Percentiles rank a stretch among this genome's conserved stretches.
These are phyloP conservation scores for Heloderma charlesbogerti DNA, from an alignment of 2,113 vertebrate species.

Conservation along the genomic window DNA sequence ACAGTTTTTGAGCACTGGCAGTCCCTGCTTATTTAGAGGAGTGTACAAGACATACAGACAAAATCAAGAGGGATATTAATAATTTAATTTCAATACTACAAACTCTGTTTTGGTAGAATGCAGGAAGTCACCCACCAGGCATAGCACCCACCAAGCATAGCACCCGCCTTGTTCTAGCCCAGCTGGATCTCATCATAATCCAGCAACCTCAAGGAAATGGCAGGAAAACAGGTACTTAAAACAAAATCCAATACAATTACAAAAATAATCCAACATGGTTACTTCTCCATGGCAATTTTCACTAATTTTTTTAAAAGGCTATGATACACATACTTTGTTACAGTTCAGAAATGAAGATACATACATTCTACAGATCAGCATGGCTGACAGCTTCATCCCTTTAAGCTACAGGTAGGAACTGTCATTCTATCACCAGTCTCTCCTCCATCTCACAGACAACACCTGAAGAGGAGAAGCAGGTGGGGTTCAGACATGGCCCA, in stretches of 20 bases:
- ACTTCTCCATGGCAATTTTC: slow-evolving; percentile 22
- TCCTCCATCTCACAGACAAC: neutral
- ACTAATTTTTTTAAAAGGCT: slow-evolving; percentile 16
- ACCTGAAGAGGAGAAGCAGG: neutral
- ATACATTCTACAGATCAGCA: slow-evolving; percentile 21
- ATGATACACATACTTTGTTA: slow-evolving; percentile 35
- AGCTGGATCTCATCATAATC: neutral
- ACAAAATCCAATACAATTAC: slow-evolving; percentile 18
- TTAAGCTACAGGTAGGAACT: neutral
- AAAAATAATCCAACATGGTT: slow-evolving; percentile 41
- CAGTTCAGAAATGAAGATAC: slow-evolving; percentile 15
- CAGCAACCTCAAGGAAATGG: neutral
- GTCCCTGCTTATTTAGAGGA: neutral
- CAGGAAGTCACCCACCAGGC: neutral
- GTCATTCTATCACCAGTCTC: neutral
- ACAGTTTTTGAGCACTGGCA: neutral
- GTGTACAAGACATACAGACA: neutral
- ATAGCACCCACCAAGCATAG: no score
- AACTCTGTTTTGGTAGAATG: slow-evolving; percentile 22
- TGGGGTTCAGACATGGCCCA: neutral
- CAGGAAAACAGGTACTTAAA: slow-evolving; percentile 25
- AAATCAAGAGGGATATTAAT: slow-evolving; percentile 11
- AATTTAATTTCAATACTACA: slow-evolving; percentile 45
- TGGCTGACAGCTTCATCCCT: neutral
- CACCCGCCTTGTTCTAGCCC: neutral